Base-by-base conservation (phyloP, 2,888 invertebrate genomes). In the Metallyticus violacea region DNA sequence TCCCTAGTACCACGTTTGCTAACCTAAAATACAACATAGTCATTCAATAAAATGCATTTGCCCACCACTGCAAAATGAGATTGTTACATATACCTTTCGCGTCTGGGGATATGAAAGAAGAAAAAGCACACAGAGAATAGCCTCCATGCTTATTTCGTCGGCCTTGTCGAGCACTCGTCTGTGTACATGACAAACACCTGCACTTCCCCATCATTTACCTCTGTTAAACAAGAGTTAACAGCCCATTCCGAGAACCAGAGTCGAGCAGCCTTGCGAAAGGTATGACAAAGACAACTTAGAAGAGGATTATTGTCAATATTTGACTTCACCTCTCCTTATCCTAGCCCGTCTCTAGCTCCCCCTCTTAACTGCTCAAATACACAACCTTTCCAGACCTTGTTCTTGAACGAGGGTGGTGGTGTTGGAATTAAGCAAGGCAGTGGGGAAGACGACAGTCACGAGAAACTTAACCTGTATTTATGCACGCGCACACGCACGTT, bases 241-340 rank as follows among this genome's bases (percentile, higher is more conserved):
- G 3, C 9, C 15, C 9, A 2, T 40, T 9, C 7, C 40, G 22
- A 62, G 40, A 15, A 22, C 40, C 22, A 22, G 40, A 62, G 40
- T 62, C 22, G 40, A 62, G 40, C 40, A 62, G 40, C 40, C 15
- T 62, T 62, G 40, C 15, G 40, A 15, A 62, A 62, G 40, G 40
- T 62, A 62, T 62, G 40, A 81, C 62, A 40, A 81, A 81, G 81
- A 81, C 26, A 80, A n/a, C 3, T 80, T 27, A 28, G 28, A 26
- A 28, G 25, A 62, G 26, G 81, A 81, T 40, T 62, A 81, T 81
- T 81, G 81, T 81, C 81, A 81, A 81, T 81, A 81, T 81, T 81
- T 81, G 81, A 62, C 62, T 81, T 81, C 26, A 81, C 81, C 62
- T 25, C 26, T 62, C 81, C 26, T 62, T 62, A 62, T 62, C 40